Percentiles rank a stretch among this genome's conserved stretches.
Conservation (phyloP, 2,888 invertebrate species). For the Drosophila yooni region DNA sequence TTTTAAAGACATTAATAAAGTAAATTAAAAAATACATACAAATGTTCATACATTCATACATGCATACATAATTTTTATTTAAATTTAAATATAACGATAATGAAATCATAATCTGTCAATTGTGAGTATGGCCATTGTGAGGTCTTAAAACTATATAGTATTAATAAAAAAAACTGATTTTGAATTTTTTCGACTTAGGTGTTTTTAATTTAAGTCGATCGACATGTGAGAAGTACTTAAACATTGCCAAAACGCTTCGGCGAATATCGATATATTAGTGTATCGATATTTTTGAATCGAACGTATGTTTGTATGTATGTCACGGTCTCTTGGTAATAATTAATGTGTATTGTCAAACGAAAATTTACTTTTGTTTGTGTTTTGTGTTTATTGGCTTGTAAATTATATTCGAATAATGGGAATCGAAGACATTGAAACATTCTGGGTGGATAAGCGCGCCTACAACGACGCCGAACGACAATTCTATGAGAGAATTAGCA, state of each 20-base stretch:
- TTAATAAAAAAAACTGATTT: neutral
- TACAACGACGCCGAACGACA: constrained; percentile 50
- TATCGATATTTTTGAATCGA: neutral
- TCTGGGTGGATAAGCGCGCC: constrained; percentile 51
- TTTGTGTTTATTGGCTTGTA: constrained; percentile 3
- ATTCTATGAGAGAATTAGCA: constrained; percentile 37
- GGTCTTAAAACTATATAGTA: no score
- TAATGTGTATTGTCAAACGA: constrained; percentile 24
- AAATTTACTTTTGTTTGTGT: neutral
- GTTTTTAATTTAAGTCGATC: neutral
- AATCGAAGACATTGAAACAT: constrained; percentile 43
- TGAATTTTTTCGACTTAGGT: neutral
- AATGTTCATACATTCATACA: no score
- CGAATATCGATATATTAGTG: constrained; percentile 1
- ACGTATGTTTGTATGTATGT: constrained; percentile 2
- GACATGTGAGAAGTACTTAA: neutral
- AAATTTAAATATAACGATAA: neutral
- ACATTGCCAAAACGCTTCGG: neutral
- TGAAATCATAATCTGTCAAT: neutral
- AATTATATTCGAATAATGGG: constrained; percentile 35
- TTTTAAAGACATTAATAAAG: neutral
- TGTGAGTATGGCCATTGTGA: no score
- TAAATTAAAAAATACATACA: no score
- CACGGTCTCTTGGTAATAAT: constrained; percentile 5
- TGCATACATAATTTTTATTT: no score